These are phyloP conservation scores for Tinea trinotella DNA, from an alignment of 2,888 invertebrate genomes.

Conservation along the genomic window DNA sequence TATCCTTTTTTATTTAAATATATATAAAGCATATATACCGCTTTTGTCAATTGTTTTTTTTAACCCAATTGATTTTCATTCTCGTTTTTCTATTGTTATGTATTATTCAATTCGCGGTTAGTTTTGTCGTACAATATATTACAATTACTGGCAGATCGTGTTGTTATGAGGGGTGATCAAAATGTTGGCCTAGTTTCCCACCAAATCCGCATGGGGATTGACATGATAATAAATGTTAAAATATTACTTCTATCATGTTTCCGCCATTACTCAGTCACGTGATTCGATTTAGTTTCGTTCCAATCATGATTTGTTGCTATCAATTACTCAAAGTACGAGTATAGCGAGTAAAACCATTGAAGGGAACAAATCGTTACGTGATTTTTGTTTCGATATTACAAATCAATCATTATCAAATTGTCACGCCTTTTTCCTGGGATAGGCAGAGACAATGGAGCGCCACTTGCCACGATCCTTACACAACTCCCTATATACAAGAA, in stretches of 20 bases:
- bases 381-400: too few relatives aligned
- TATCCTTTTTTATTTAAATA: too few relatives aligned
- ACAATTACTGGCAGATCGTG: not conserved
- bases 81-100: not conserved
- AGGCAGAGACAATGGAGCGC: too few relatives aligned
- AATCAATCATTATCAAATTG: too few relatives aligned
- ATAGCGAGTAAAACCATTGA: not conserved
- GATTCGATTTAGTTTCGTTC: conserved; percentile 9
- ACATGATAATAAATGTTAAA: conserved; percentile 18
- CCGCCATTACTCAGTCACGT: not conserved
- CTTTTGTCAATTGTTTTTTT: not conserved
- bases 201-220: conserved; percentile 7
- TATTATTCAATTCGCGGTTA: not conserved
- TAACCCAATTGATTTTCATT: too few relatives aligned
- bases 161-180: not conserved
- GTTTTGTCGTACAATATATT: not conserved
- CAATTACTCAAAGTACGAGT: not conserved
- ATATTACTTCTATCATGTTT: conserved; percentile 11
- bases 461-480: too few relatives aligned
- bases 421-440: too few relatives aligned
- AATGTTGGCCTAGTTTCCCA: conserved; percentile 10
- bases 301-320: not conserved
- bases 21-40: too few relatives aligned
- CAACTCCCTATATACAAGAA: too few relatives aligned
- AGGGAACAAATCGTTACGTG: conserved; percentile 1